phyloP scores from a whole-genome alignment of 2,888 invertebrate genomes.

The Sphaerophoria rueppellii region DNA sequence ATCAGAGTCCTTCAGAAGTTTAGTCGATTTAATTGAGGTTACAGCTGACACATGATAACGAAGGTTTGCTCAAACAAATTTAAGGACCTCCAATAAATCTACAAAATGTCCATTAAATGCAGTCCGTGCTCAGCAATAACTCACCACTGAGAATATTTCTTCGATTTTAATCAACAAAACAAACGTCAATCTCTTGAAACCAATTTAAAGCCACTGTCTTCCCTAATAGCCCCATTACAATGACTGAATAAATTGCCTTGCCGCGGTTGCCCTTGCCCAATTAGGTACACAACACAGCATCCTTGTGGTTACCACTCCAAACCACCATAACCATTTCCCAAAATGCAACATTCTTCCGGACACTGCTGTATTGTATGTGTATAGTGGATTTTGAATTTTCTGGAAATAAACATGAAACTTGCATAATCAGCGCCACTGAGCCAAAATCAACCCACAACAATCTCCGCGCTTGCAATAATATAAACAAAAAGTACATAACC shows the following conservation, averaged over 20 bases:
- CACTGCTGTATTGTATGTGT: constrained; percentile 1
- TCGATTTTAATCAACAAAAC: constrained; percentile 6
- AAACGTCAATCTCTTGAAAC: constrained; percentile 13
- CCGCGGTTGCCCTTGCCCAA: constrained; percentile 39
- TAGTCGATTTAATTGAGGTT: too few species aligned
- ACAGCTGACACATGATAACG: too few species aligned
- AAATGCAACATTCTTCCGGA: constrained; percentile 54
- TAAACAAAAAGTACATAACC: constrained; percentile 52
- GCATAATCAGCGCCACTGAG: constrained; percentile 55
- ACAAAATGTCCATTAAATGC: not conserved
- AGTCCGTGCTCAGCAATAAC: not conserved
- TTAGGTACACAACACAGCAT: not conserved
- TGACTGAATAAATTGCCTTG: constrained; percentile 23
- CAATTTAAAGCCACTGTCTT: constrained; percentile 30
- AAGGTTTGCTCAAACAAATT: too few species aligned
- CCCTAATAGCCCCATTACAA: constrained; percentile 46
- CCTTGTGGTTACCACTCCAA: constrained; percentile 27
- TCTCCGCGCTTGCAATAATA: constrained; percentile 3
- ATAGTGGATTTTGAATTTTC: constrained; percentile 43
- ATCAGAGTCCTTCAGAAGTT: too few species aligned
- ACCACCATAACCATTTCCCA: not conserved
- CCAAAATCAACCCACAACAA: not conserved
- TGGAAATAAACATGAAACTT: constrained; percentile 51
- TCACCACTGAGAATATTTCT: constrained; percentile 19
- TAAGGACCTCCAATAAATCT: too few species aligned